Base-by-base conservation (phyloP, 2,797 vertebrate species). In the Pagetopsis macropterus region DNA sequence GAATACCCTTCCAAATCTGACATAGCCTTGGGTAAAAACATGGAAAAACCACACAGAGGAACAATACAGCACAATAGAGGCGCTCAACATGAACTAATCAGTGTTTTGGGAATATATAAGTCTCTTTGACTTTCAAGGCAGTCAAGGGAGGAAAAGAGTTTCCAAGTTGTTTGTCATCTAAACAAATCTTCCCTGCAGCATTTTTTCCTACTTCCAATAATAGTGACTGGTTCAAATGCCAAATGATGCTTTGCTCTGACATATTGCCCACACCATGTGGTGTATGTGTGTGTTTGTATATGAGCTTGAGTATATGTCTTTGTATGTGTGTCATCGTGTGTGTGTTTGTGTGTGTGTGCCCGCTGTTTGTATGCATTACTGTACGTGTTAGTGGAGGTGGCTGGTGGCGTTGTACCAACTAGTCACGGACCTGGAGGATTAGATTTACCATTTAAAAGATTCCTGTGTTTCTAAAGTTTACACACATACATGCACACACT, bases 201-300 rank as follows among this genome's bases (percentile, higher is more conserved):
- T 89, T 90, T 89, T 83, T 90, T 85, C 72, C 75, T 87, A 87
- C 79, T 89, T 92, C 91, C 89, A 93, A 91, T 93, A 93, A 92
- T 92, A 94, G 91, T 93, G 92, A 92, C 82, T 88, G 84, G 92
- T 94, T 94, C 93, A 95, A 94, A 94, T 94, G 92, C 92, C 93
- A 94, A 93, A 89, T 90, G 91, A 89, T 92, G 89, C 90, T 92
- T 93, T 94, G 91, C 90, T 93, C 87, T 91, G 91, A 93, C 94
- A 94, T 94, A 94, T 94, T 94, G 93, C 90, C 93, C 91, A 92
- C 93, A 92, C 92, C 91, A 93, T 95, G 94, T 93, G 93, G 91
- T 87, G 66, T 65, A 74, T 78, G 73, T 82, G 81, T 78, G 77
- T 77, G 66, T 78, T 75, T 78, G 79, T 87, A 75, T 82, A 75